Percentiles rank a stretch among this genome's conserved stretches.
phyloP scores from a whole-genome alignment of 2,888 invertebrate genomes.

The Gastracanthus pulcherrimus region DNA sequence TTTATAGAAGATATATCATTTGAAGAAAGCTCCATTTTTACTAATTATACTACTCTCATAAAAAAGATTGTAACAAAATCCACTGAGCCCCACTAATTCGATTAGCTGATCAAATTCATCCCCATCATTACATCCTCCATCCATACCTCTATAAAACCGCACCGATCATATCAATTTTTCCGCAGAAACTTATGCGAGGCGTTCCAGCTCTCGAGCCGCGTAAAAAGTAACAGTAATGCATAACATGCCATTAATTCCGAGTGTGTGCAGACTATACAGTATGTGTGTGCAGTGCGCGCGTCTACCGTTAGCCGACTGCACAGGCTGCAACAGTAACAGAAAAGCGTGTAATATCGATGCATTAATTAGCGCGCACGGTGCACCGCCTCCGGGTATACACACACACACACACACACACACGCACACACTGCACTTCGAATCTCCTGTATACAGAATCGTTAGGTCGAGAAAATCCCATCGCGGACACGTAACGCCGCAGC shows the following conservation, averaged over 20 bases:
- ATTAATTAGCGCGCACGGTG: slow-evolving; percentile 50
- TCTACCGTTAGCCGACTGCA: slow-evolving; percentile 26
- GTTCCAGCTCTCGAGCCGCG: neutral
- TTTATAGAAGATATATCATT: no score
- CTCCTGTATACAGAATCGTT: slow-evolving; percentile 58
- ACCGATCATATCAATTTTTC: neutral
- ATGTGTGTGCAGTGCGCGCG: no score
- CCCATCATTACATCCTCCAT: no score
- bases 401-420: no score
- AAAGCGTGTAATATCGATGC: slow-evolving; percentile 54
- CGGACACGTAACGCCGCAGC: slow-evolving; percentile 20
- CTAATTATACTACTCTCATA: no score
- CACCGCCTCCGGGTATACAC: no score
- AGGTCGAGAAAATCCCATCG: slow-evolving; percentile 60
- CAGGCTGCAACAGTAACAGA: slow-evolving; percentile 1
- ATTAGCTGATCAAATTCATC: no score
- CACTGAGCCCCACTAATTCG: no score
- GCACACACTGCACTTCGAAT: no score
- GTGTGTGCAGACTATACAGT: neutral
- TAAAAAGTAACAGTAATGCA: slow-evolving; percentile 38
- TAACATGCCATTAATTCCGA: slow-evolving; percentile 20
- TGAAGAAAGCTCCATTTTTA: no score
- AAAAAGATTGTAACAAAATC: no score
- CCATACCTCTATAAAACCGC: neutral
- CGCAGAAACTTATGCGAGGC: neutral